phyloP scores from a whole-genome alignment of 2,888 invertebrate species.

The Acrobasis suavella region DNA sequence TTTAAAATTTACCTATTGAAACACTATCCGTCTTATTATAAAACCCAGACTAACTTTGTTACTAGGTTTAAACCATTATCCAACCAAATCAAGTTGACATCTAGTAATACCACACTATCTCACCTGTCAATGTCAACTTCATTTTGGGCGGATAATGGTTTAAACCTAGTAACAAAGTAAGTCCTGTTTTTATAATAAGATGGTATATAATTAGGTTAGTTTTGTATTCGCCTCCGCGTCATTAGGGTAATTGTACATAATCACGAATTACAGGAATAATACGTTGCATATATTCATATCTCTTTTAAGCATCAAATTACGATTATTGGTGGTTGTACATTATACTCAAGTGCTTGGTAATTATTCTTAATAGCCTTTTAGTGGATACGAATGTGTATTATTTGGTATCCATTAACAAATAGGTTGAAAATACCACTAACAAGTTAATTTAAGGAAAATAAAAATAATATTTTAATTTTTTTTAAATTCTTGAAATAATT shows the following conservation, averaged over 20 bases:
- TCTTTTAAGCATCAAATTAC: not conserved
- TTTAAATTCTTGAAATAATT: too few species aligned
- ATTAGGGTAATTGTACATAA: not conserved
- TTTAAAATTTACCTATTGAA: not conserved
- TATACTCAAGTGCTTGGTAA: not conserved
- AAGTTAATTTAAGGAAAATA: too few species aligned
- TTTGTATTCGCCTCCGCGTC: not conserved
- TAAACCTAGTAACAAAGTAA: too few species aligned
- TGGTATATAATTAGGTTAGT: not conserved
- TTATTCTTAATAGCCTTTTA: not conserved
- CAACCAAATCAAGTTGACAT: too few species aligned
- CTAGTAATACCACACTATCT: too few species aligned
- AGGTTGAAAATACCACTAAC: not conserved
- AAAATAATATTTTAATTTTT: too few species aligned
- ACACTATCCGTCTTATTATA: too few species aligned
- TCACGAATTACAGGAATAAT: not conserved
- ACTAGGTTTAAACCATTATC: too few species aligned
- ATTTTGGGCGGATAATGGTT: too few species aligned
- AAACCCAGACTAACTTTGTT: too few species aligned
- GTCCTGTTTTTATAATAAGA: too few species aligned
- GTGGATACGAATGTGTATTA: not conserved
- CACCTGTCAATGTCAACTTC: too few species aligned
- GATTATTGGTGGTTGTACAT: not conserved
- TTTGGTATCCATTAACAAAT: not conserved
- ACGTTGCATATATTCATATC: conserved; percentile 3